Base-by-base conservation (phyloP, 2,113 vertebrate genomes). In the Stictonetta naevosa region DNA sequence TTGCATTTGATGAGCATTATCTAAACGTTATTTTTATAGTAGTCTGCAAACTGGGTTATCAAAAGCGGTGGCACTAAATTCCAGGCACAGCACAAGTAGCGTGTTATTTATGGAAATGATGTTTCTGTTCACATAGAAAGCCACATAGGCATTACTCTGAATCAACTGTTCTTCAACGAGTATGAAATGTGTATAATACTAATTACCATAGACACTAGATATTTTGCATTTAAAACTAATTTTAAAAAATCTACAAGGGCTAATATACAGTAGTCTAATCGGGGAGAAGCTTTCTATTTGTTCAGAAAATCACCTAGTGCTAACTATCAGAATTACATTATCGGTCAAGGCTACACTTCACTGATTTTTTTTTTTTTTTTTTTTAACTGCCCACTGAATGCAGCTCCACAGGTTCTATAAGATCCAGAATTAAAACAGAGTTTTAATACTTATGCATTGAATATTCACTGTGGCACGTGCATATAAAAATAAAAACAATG, bases 191-290 rank as follows among this genome's bases (percentile, higher is more conserved):
- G 5, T 31, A 11, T 25, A 25, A 73, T 38, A 74, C 42, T 72
- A 74, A 81, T 91, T 74, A 71, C 73, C 53, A 72, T 17, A 80
- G 20, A 46, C 17, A 74, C 4, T n/a, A 36, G 15, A 15, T 8
- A 77, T 73, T 73, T 82, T 33, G 69, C 17, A 60, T 58, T 80
- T 91, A 42, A 75, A 63, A 59, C 8, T 69, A 95, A 94, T 36
- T 36, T 59, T 93, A 86, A 64, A 68, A 76, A 64, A 6, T 11
- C 14, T 48, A 21, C 15, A 59, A 53, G 16, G 16, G 15, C 74
- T 86, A 82, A 77, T 19, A 71, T 29, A 46, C 1, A 67, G 13
- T 74, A 17, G 81, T 82, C 59, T 81, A 44, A 80, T 22, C 46
- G 82, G 44, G 14, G 25, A 55, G 20, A 71, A 83, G 14, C 16